Evolutionary conservation across 2,797 vertebrate species (phyloP), one percentile per base, ranked within the genome.

Genomic region (Propithecus perrieri): DNA sequence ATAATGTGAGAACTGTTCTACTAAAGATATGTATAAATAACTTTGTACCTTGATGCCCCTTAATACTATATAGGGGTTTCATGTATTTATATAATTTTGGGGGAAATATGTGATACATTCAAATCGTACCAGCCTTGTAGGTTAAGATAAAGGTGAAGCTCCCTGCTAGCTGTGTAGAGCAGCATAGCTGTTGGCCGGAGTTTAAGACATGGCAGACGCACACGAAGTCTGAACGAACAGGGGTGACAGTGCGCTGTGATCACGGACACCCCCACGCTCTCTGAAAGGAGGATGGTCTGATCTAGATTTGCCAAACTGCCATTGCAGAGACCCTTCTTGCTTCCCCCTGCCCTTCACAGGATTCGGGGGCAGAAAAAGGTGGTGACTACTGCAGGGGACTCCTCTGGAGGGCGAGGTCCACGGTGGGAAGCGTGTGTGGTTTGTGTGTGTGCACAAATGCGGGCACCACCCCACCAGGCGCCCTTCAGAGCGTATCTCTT

Each of bases 381-480:
- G 3, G 6, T 7, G 35, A 65, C 10, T 61, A 7, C 28, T 59
- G 71, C 87, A 46, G 26, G 24, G 50, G 59, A 59, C 7, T 35
- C 9, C 12, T 69, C 55, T 35, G 24, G 24, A 92, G 57, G 67
- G 57, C 9, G 74, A 26, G 7, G 24, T n/a, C 5, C 43, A 2
- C 30, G 17, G 11, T 61, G 55, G 75, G 41, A 26, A 24, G n/a
- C 7, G 38, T 53, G 13, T 48, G 30, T 88, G 91, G n/a, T 2
- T 20, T 30, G 13, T 55, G 50, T 61, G 78, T 78, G 41, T n/a
- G 4, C 33, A 28, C 14, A 2, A 3, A 63, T 0, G 0, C 11
- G 15, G 15, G n/a, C 0, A 0, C 57, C 41, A 28, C 67, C 41
- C 35, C 2, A 1, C 0, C 41, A 53, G 0, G 26, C 13, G 3